A percentile compares a stretch with the other conserved stretches of the same genome.
Evolutionary conservation across 1,140 invertebrate genomes (phyloP).

Genomic region (Bombus haemorrhoidalis): DNA sequence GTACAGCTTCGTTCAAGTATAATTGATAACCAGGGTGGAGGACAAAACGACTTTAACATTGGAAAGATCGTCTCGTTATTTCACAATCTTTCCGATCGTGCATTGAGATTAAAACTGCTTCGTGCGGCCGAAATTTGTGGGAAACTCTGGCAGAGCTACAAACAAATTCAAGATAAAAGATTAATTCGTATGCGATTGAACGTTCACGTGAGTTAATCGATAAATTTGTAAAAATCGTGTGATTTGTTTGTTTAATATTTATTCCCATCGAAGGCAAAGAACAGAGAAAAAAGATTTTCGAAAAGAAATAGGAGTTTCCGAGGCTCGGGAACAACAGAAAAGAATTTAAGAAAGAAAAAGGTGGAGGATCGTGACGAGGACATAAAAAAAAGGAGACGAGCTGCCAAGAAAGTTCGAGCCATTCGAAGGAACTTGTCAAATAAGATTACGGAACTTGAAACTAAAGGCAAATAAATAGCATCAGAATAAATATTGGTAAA

Average conservation of each 20-base stretch:
- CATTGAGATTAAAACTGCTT: constrained; percentile 17
- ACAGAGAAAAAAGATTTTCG: constrained; percentile 4
- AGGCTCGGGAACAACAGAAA: neutral
- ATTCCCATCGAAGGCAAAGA: neutral
- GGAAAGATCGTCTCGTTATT: constrained; percentile 27
- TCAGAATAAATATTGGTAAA: neutral
- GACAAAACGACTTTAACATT: constrained; percentile 41
- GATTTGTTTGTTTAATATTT: neutral
- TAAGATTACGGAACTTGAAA: constrained; percentile 23
- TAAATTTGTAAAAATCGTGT: neutral
- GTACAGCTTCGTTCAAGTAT: neutral
- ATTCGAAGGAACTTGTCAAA: constrained; percentile 6
- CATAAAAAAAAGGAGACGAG: neutral
- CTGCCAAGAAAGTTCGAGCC: neutral
- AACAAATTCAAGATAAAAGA: constrained; percentile 18
- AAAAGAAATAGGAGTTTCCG: neutral
- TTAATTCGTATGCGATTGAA: constrained; percentile 20
- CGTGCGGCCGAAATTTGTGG: constrained; percentile 25
- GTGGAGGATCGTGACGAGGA: neutral
- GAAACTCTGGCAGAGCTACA: constrained; percentile 41
- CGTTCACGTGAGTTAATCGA: constrained; percentile 12
- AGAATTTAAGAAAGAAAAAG: neutral
- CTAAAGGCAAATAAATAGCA: constrained; percentile 23
- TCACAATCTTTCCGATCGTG: constrained; percentile 13
- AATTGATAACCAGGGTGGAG: constrained; percentile 28